Base-by-base conservation (phyloP, 2,797 vertebrate species). In the Sparidentex hasta region DNA sequence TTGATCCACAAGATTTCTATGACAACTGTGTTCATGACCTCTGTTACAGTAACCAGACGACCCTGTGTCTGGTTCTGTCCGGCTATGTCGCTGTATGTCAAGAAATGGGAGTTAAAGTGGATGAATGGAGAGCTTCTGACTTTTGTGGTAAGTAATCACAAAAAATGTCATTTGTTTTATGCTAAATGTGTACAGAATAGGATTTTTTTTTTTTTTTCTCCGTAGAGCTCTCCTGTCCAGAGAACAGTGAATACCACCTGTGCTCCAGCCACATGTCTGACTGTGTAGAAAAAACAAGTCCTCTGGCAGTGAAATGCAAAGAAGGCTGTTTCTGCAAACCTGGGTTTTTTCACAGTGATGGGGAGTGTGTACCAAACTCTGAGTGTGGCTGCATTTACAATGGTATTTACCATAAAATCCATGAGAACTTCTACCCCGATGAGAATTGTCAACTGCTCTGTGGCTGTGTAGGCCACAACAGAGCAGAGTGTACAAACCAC, bases 361-460 rank as follows among this genome's bases (percentile, higher is more conserved):
- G 55, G 23, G 5, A 74, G 16, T 86, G 83, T 72, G 58, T 79
- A 7, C 64, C 55, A 33, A 62, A 71, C 57, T 61, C 69, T 69
- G 70, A 89, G 46, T 76, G 71, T 71, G 82, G 76, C 50, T 88
- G 81, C 67, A 70, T 85, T 78, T 55, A 80, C 48, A 54, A 59
- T 52, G 81, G 75, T 16, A 65, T 86, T 85, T 66, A 66, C 76
- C 27, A 95, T 92, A 7, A 70, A 93, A 11, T 11, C 17, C 43
- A 88, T 20, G 80, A 84, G 25, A 69, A 18, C 57, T 80, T 89
- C 71, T 68, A 62, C 68, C 75, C 77, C 13, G 80, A 85, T 65
- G 87, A 85, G 12, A 58, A 41, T 38, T 87, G 89, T 74, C 66
- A 63, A 43, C 80, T 46, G 27, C 54, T 43, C 41, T 74, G 55